A percentile compares a stretch with the other conserved stretches of the same genome.
Conservation (phyloP, 2,113 vertebrate genomes). For the Turnix velox region DNA sequence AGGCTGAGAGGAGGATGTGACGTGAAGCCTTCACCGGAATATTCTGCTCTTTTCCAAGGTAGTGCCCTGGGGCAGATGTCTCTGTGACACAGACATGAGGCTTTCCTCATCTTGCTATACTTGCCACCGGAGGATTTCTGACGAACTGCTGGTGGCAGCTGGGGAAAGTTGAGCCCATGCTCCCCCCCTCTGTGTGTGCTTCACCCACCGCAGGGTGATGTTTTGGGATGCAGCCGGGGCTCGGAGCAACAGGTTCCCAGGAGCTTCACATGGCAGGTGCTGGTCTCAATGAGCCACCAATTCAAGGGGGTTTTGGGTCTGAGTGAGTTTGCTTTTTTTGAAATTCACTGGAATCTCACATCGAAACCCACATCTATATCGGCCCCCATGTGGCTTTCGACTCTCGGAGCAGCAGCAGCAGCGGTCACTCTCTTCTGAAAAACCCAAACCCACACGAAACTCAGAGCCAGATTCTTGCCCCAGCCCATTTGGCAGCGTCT, state of each 20-base stretch:
- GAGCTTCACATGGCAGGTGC: fast-evolving
- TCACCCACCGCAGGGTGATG: background rate
- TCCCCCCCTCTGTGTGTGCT: fast-evolving
- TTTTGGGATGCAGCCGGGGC: background rate
- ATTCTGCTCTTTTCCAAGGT: background rate
- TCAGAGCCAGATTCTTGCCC: background rate
- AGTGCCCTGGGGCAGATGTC: background rate
- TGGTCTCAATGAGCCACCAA: background rate
- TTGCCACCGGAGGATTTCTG: background rate
- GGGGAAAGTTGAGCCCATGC: fast-evolving
- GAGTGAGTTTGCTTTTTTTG: background rate
- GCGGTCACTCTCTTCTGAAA: background rate
- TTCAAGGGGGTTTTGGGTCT: background rate
- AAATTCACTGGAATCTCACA: constrained; percentile 53
- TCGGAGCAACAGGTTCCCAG: fast-evolving
- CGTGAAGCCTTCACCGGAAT: background rate
- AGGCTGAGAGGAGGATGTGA: fast-evolving
- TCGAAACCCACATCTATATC: background rate
- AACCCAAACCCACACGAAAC: background rate
- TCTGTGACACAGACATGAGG: fast-evolving
- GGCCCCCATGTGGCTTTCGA: background rate
- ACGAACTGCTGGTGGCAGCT: background rate
- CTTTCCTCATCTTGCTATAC: background rate
- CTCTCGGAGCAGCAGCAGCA: background rate
- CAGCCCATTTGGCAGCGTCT: fast-evolving